Base-by-base conservation (phyloP, 2,888 invertebrate genomes). In the Mesorhabditis spiculigera region DNA sequence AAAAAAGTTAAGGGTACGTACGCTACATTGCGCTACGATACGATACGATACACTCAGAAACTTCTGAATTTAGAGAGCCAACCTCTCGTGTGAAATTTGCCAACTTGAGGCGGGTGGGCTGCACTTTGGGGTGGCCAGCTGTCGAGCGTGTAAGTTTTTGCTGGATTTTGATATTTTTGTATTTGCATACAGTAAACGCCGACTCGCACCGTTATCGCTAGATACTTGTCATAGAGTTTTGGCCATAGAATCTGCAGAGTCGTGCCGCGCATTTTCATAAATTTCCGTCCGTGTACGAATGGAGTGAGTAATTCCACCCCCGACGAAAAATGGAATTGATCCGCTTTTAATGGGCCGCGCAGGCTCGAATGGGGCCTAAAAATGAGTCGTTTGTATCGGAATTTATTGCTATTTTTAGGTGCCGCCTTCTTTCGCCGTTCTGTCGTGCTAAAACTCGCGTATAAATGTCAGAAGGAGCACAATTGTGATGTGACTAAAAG, bases 391-490 rank as follows among this genome's bases (percentile, higher is more conserved):
- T 28, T 28, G 28, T 28, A 28, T 28, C 28, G 1, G 28, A 28
- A 28, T 28, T 28, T 28, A 28, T 28, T 28, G 28, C 28, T 28
- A 28, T 28, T n/a, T 50, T 3, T 50, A 50, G 58, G 58, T 50
- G 58, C 58, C 58, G 58, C 58, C 10, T 50, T 50, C n/a, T 50
- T 50, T 50, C 58, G 58, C n/a, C 58, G 58, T n/a, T 50, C 58
- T 10, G 58, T 50, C 58, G 58, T 50, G 10, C 58, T 50, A 13
- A 50, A 50, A 50, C 58, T 50, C 58, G 58, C n/a, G 10, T 50
- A 50, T 50, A 50, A 50, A 50, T 50, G 58, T n/a, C 58, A 50
- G n/a, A 50, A 50, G n/a, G 58, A 50, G 58, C 58, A 50, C 58
- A 10, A 50, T 50, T 50, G 58, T 50, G 58, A 50, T 50, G 58